Percentiles rank a stretch among this genome's conserved stretches.
Conservation (phyloP, 2,797 vertebrate genomes). For the Typhlichthys subterraneus region DNA sequence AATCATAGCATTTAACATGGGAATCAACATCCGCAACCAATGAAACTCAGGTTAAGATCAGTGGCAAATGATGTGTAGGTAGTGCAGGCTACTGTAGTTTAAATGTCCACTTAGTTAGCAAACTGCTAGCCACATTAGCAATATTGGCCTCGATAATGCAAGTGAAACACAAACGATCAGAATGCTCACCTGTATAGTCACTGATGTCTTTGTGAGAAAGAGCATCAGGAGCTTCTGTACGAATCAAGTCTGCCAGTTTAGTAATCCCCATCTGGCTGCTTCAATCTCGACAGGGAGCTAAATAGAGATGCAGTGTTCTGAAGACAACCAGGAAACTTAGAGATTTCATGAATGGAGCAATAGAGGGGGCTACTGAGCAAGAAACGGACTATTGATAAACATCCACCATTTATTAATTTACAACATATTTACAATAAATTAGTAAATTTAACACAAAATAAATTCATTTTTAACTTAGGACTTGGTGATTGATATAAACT, state of each 20-base stretch:
- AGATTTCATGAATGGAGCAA: not conserved
- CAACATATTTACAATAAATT: conserved; percentile 51
- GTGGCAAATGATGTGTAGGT: too few relatives aligned
- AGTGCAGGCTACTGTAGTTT: too few relatives aligned
- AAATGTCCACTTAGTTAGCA: too few relatives aligned
- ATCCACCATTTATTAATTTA: conserved; percentile 56
- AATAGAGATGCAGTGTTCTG: not conserved
- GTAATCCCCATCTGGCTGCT: conserved; percentile 73
- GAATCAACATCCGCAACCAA: too few relatives aligned
- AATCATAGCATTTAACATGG: not conserved
- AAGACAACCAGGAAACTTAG: conserved; percentile 3
- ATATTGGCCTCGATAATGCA: not conserved
- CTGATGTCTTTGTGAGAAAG: conserved; percentile 69
- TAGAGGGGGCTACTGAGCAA: conserved; percentile 35
- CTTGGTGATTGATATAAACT: conserved; percentile 11
- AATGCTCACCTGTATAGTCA: conserved; percentile 73
- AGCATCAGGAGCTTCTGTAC: conserved; percentile 56
- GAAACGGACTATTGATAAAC: conserved; percentile 8
- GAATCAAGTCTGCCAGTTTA: conserved; percentile 77
- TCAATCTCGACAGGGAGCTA: not conserved
- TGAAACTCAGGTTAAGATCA: too few relatives aligned
- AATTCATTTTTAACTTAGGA: conserved; percentile 23
- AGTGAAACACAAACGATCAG: too few relatives aligned
- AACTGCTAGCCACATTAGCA: not conserved
- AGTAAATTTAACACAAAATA: conserved; percentile 39